Conservation (phyloP, 2,113 vertebrate species). For the Struthio camelus region DNA sequence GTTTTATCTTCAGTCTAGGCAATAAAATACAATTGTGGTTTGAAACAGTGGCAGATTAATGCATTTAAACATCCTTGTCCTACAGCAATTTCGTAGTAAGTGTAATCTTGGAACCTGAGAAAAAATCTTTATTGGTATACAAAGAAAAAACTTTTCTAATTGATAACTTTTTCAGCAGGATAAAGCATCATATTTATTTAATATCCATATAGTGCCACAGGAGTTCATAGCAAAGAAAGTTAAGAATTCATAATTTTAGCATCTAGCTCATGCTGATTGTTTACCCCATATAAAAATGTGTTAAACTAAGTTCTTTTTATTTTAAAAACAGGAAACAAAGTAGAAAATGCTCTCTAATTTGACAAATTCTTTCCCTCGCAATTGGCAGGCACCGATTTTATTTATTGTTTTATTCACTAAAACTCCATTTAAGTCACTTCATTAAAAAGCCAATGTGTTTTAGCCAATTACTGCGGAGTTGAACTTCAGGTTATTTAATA, state of each 20-base stretch:
- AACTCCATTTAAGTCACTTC: background rate
- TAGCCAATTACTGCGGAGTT: background rate
- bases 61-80: background rate
- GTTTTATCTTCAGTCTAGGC: constrained; percentile 45
- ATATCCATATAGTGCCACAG: background rate
- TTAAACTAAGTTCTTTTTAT: background rate
- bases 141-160: background rate
- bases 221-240: background rate
- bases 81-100: background rate
- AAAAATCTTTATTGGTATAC: background rate
- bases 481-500: background rate
- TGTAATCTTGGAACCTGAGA: background rate
- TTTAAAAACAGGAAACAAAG: background rate
- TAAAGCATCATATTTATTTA: background rate
- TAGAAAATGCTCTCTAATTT: background rate
- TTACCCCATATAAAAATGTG: background rate
- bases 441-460: background rate
- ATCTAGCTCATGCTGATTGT: background rate
- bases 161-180: background rate
- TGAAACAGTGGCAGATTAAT: constrained; percentile 4
- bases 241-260: background rate
- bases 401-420: background rate
- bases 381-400: background rate
- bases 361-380: background rate
- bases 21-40: constrained; percentile 43